phyloP scores from a whole-genome alignment of 2,113 vertebrate species.

The Gobiocypris rarus region DNA sequence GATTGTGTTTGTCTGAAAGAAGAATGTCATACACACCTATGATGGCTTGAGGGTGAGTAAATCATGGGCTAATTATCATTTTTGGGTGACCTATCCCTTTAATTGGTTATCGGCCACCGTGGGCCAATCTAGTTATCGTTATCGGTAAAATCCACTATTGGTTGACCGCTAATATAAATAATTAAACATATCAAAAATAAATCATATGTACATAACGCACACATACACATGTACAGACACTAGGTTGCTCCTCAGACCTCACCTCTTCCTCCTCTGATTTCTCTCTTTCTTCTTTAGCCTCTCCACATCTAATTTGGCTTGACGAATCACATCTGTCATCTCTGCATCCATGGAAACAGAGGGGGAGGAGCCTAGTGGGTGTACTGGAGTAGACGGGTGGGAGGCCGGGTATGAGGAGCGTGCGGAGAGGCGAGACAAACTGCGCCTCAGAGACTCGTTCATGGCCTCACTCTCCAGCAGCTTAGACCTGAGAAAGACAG shows the following conservation, averaged over 20 bases:
- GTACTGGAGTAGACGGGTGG: constrained; percentile 59
- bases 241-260: not conserved
- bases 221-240: not conserved
- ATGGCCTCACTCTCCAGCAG: constrained; percentile 95
- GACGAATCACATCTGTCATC: constrained; percentile 85
- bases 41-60: too few relatives aligned
- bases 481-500: constrained; percentile 79
- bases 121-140: too few relatives aligned
- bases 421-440: constrained; percentile 78
- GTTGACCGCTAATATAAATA: too few relatives aligned
- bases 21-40: too few relatives aligned
- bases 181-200: too few relatives aligned
- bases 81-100: too few relatives aligned
- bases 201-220: too few relatives aligned
- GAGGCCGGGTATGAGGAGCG: constrained; percentile 74
- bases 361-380: constrained; percentile 76
- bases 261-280: constrained; percentile 88
- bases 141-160: too few relatives aligned
- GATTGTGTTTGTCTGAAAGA: too few relatives aligned
- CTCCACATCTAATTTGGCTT: constrained; percentile 93
- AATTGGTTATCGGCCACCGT: too few relatives aligned
- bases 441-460: constrained; percentile 92
- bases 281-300: constrained; percentile 91
- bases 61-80: too few relatives aligned
- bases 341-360: constrained; percentile 81